Conservation (phyloP, 2,888 invertebrate species). For the Atrina japonica region DNA sequence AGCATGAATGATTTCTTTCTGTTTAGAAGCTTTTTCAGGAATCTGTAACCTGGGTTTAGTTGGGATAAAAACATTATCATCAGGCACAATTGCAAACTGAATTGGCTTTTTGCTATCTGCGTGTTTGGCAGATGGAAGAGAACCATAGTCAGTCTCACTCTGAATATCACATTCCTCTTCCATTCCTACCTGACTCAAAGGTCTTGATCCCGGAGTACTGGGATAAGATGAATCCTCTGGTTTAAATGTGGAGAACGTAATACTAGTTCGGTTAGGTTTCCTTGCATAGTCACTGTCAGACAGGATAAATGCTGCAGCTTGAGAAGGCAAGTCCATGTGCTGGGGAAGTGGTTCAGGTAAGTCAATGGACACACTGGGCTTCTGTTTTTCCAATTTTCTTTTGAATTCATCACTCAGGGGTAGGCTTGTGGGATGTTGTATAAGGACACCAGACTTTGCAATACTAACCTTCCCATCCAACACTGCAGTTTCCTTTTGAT, state of each 20-base stretch:
- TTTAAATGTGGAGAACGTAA: constrained; percentile 65
- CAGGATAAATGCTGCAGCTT: constrained; percentile 62
- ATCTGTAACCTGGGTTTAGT: constrained; percentile 22
- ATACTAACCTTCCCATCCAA: neutral
- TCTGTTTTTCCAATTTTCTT: constrained; percentile 2
- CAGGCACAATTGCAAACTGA: constrained; percentile 16
- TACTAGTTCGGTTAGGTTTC: constrained; percentile 38
- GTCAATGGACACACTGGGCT: neutral
- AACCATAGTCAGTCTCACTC: constrained; percentile 45
- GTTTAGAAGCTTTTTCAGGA: neutral
- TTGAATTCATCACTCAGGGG: no score
- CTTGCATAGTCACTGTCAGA: constrained; percentile 44
- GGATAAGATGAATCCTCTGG: constrained; percentile 49
- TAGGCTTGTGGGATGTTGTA: no score
- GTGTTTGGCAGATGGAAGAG: constrained; percentile 32
- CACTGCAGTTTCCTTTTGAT: neutral
- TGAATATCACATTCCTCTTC: constrained; percentile 32
- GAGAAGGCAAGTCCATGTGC: constrained; percentile 44
- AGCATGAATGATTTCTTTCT: constrained; percentile 14
- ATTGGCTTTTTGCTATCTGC: constrained; percentile 27
- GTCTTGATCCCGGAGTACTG: constrained; percentile 34
- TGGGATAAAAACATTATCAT: constrained; percentile 34
- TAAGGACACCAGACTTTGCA: no score
- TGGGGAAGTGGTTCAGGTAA: neutral
- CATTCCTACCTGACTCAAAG: constrained; percentile 33